These are phyloP conservation scores for Eptatretus burgeri DNA, from an alignment of 2,113 vertebrate species.

Conservation along the genomic window DNA sequence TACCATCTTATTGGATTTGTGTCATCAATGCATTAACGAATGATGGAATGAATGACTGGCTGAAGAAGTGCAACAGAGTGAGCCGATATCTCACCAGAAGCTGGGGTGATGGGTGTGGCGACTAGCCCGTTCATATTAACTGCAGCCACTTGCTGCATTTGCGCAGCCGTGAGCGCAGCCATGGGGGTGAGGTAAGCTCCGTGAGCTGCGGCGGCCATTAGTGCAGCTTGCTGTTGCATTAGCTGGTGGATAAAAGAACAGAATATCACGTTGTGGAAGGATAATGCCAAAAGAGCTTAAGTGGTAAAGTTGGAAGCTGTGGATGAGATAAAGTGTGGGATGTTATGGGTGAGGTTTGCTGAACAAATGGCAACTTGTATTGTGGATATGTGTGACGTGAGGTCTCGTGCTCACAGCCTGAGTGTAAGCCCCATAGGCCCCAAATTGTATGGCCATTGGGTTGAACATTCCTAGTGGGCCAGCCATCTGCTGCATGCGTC, in stretches of 20 bases:
- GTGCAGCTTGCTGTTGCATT: constrained; percentile 84
- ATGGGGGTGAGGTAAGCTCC: constrained; percentile 72
- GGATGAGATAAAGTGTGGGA: no score
- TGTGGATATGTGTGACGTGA: no score
- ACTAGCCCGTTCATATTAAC: constrained; percentile 91
- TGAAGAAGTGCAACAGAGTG: no score
- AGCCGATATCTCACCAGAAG: constrained; percentile 32
- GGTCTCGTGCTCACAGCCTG: constrained; percentile 44
- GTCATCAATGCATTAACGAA: no score
- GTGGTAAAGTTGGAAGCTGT: no score
- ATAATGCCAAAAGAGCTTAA: no score
- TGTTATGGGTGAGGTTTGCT: no score
- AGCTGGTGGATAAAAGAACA: constrained; percentile 19
- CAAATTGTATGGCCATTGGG: constrained; percentile 65
- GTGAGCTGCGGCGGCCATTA: constrained; percentile 58
- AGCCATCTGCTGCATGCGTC: constrained; percentile 90
- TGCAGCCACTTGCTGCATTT: constrained; percentile 94
- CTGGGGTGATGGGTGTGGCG: constrained; percentile 53
- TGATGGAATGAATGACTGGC: no score
- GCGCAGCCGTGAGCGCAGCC: constrained; percentile 66
- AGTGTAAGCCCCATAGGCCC: constrained; percentile 70
- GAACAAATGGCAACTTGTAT: no score
- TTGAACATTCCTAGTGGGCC: constrained; percentile 82
- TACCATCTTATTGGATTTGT: no score
- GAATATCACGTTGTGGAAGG: no score